Percentiles rank a stretch among this genome's conserved stretches.
Conservation (phyloP, 2,797 vertebrate genomes). For the Ambastaia sidthimunki region DNA sequence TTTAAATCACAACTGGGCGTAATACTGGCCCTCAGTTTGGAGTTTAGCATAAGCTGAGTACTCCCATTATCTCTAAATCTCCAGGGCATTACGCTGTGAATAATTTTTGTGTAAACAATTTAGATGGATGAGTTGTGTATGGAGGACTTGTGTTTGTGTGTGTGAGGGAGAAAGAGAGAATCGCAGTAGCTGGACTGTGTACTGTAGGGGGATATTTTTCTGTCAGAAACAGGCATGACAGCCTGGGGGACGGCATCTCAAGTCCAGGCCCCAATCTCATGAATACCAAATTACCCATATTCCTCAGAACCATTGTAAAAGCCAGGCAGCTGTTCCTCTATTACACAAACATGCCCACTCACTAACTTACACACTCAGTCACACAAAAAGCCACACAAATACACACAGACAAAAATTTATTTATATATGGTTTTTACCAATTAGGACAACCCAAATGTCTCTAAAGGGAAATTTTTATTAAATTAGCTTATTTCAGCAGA, state of each 20-base stretch:
- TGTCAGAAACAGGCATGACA: slow-evolving; percentile 66
- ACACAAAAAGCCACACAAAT: background rate
- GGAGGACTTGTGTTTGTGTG: slow-evolving; percentile 17
- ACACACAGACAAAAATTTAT: background rate
- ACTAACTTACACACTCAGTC: slow-evolving; percentile 1
- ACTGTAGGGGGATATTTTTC: slow-evolving; percentile 49
- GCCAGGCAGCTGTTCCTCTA: slow-evolving; percentile 31
- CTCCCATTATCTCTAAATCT: background rate
- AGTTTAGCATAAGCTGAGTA: background rate
- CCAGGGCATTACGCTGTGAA: background rate
- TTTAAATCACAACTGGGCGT: slow-evolving; percentile 1
- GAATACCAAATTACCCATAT: slow-evolving; percentile 59
- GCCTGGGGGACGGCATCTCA: slow-evolving; percentile 58
- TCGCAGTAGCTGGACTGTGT: slow-evolving; percentile 12
- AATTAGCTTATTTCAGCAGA: too few relatives aligned
- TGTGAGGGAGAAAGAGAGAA: slow-evolving; percentile 1
- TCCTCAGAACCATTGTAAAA: slow-evolving; percentile 35
- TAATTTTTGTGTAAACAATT: slow-evolving; percentile 28
- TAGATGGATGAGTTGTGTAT: background rate
- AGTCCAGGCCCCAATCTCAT: slow-evolving; percentile 50
- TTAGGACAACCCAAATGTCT: background rate
- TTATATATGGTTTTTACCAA: too few relatives aligned
- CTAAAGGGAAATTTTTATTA: background rate
- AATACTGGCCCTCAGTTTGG: background rate
- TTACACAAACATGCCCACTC: slow-evolving; percentile 31